Base-by-base conservation (phyloP, 2,113 vertebrate species). In the Piprites chloris region DNA sequence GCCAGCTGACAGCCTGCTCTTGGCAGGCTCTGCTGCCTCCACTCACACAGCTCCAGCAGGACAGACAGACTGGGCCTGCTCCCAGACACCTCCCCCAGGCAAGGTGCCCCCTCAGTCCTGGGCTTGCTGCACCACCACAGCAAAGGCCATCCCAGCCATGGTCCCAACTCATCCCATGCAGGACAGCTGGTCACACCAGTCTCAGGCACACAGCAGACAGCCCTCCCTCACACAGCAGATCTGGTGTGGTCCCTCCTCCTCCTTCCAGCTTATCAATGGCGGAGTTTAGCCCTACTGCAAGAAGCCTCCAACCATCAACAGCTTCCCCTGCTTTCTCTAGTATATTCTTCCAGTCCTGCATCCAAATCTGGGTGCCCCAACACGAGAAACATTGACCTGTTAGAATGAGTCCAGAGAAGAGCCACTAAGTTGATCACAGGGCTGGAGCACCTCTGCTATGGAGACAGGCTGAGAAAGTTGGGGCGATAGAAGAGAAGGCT, bases 1-100 rank as follows among this genome's bases (percentile, higher is more conserved):
- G 58, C 78, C 85, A 83, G 86, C 72, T 62, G 81, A 94, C 84
- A 66, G 78, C 59, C 58, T 49, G 85, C 74, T 63, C 65, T 78
- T 77, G 72, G 87, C 93, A 87, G 46, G 50, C 47, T 69, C 79
- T 47, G 63, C 37, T 72, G 49, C 63, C 83, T 92, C 71, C 76
- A 65, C 58, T 37, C 53, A 75, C 49, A 30, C 22, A 49, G 83
- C 79, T 28, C 63, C 72, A 92, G 46, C 49, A 1, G 41, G 62
- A 65, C 39, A 22, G 28, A 32, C 39, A 65, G 41, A 32, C 20
- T 9, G 5, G 28, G 5, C 27, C 55, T 50, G 61, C 46, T 69
- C 52, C 46, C 82, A 81, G n/a, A 10, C 50, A 76, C 53, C 44
- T 50, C 44, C 32, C 13, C 20, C 7, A 2, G 58, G n/a, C 24